A percentile compares a stretch with the other conserved stretches of the same genome.
Evolutionary conservation across 2,888 invertebrate species (phyloP).

Genomic region (Noctua fimbriata): DNA sequence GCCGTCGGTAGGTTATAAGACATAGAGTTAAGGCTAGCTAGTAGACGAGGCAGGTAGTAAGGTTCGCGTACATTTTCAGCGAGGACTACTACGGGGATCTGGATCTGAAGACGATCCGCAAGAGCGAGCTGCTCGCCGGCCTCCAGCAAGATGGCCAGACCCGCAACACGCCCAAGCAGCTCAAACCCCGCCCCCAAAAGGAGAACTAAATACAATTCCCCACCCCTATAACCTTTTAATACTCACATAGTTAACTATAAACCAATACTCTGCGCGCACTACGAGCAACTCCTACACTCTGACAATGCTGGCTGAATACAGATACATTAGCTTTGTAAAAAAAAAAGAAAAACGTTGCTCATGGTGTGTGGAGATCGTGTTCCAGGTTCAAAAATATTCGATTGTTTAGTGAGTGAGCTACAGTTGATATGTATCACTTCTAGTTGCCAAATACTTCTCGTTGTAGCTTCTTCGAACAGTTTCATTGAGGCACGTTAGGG

Average conservation of each 20-base stretch:
- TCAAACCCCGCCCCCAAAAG: constrained; percentile 91
- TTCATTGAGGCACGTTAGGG: constrained; percentile 83
- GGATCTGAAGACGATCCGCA: constrained; percentile 98
- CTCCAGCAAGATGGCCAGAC: constrained; percentile 91
- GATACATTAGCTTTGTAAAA: constrained; percentile 47
- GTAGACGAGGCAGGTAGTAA: constrained; percentile 86
- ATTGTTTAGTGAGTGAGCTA: constrained; percentile 82
- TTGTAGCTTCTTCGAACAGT: constrained; percentile 83
- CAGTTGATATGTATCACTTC: constrained; percentile 86
- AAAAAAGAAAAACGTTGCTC: constrained; percentile 71
- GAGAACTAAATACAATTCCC: constrained; percentile 83
- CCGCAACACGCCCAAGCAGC: constrained; percentile 85
- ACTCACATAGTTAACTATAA: constrained; percentile 83
- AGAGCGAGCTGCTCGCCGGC: constrained; percentile 97
- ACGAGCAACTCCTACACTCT: constrained; percentile 70
- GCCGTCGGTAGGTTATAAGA: constrained; percentile 65
- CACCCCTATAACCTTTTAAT: constrained; percentile 83
- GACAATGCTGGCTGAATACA: constrained; percentile 66
- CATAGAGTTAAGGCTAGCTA: constrained; percentile 76
- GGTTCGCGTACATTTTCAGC: constrained; percentile 92
- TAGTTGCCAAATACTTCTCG: constrained; percentile 88
- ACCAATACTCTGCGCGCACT: constrained; percentile 77
- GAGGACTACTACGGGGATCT: constrained; percentile 99
- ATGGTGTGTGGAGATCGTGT: constrained; percentile 80
- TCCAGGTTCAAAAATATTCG: constrained; percentile 83